phyloP scores from a whole-genome alignment of 1,140 invertebrate genomes.

The Drosophila ambigua region DNA sequence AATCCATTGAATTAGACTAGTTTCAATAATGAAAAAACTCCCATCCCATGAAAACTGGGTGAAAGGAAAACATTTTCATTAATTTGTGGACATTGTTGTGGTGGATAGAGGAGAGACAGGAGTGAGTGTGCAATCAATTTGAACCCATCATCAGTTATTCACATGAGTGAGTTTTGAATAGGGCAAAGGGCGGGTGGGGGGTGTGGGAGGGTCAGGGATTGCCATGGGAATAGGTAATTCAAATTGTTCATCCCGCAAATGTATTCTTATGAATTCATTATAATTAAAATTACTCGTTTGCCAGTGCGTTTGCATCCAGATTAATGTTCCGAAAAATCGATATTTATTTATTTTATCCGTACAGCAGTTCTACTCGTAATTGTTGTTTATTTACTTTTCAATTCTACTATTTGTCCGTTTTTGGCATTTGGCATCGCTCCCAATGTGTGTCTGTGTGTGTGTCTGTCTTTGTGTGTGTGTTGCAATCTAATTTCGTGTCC shows the following conservation, averaged over 20 bases:
- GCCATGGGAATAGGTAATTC: slow-evolving; percentile 36
- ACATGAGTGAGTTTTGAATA: slow-evolving; percentile 25
- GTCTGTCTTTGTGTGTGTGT: not conserved
- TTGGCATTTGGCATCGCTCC: not conserved
- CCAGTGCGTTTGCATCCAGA: slow-evolving; percentile 50
- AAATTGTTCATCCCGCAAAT: slow-evolving; percentile 38
- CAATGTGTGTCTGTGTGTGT: too few species aligned
- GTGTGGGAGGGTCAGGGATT: slow-evolving; percentile 5
- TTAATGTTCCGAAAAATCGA: slow-evolving; percentile 45
- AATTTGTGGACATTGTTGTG: not conserved
- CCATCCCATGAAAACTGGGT: slow-evolving; percentile 1
- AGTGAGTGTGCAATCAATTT: slow-evolving; percentile 41
- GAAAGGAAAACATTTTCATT: slow-evolving; percentile 12
- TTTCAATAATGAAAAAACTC: slow-evolving; percentile 19
- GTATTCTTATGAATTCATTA: slow-evolving; percentile 32
- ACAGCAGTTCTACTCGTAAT: slow-evolving; percentile 31
- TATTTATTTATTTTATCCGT: slow-evolving; percentile 39
- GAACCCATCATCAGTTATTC: slow-evolving; percentile 51
- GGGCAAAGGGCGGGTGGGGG: too few species aligned
- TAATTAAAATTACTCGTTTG: slow-evolving; percentile 31
- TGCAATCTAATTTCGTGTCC: slow-evolving; percentile 47
- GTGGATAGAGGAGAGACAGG: too few species aligned
- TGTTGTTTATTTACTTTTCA: slow-evolving; percentile 51
- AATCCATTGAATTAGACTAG: slow-evolving; percentile 12
- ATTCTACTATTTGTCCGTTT: slow-evolving; percentile 33